phyloP scores from a whole-genome alignment of 2,888 invertebrate species.

The Atethmia centrago region DNA sequence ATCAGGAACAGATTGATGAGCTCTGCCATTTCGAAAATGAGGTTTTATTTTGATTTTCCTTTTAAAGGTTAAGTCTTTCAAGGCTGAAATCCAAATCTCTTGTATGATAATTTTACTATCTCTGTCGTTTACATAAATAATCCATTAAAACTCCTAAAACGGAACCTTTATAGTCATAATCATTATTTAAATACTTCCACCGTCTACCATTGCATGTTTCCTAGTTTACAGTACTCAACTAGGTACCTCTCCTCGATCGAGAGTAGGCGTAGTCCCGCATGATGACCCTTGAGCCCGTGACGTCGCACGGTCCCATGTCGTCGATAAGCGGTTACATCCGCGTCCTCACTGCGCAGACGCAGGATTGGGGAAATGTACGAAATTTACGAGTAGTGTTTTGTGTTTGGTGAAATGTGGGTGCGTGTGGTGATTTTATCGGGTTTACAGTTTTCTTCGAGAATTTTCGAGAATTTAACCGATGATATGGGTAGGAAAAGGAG shows the following conservation, averaged over 20 bases:
- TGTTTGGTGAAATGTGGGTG: constrained; percentile 31
- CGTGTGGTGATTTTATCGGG: constrained; percentile 17
- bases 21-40: not conserved
- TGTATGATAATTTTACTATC: not conserved
- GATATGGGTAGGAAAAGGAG: not conserved
- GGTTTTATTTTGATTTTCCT: too few relatives aligned
- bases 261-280: constrained; percentile 54
- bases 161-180: constrained; percentile 6
- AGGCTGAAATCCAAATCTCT: not conserved
- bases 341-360: constrained; percentile 57
- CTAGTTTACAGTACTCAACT: not conserved
- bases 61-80: too few relatives aligned
- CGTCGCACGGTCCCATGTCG: constrained; percentile 55
- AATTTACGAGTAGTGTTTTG: constrained; percentile 31
- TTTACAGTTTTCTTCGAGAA: constrained; percentile 1
- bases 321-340: constrained; percentile 57
- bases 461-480: not conserved
- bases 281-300: constrained; percentile 59
- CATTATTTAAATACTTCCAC: constrained; percentile 15
- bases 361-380: constrained; percentile 28
- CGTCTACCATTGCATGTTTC: constrained; percentile 16
- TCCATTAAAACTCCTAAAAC: not conserved
- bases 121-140: not conserved
- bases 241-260: constrained; percentile 23
- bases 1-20: not conserved